These are phyloP conservation scores for Pediacus dermestoides DNA, from an alignment of 2,888 invertebrate genomes.

Conservation along the genomic window DNA sequence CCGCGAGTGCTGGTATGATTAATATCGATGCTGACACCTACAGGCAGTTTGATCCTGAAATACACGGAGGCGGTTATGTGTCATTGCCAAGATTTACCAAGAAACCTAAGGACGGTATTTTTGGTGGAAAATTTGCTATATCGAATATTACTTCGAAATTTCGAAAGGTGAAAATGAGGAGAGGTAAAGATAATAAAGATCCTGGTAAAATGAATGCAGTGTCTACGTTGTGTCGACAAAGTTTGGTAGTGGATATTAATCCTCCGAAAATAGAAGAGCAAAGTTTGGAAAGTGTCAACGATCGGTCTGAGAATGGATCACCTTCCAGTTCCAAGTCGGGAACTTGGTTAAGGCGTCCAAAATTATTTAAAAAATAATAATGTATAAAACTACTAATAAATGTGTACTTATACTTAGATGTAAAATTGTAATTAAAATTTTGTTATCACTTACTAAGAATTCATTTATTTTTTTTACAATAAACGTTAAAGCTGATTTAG, in stretches of 20 bases:
- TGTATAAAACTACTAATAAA: too few relatives aligned
- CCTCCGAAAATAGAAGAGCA: conserved; percentile 1
- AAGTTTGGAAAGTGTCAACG: too few relatives aligned
- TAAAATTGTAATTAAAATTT: too few relatives aligned
- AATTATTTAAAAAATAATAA: too few relatives aligned
- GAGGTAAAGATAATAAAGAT: conserved; percentile 28
- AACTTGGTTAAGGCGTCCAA: too few relatives aligned
- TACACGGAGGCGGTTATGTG: conserved; percentile 52
- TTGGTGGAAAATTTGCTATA: conserved; percentile 50
- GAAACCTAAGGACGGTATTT: conserved; percentile 41
- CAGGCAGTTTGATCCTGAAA: conserved; percentile 53
- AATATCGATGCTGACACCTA: conserved; percentile 62
- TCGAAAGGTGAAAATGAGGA: conserved; percentile 55
- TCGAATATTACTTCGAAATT: conserved; percentile 60
- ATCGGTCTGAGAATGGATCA: too few relatives aligned
- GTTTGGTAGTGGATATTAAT: conserved; percentile 62
- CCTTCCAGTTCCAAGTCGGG: too few relatives aligned
- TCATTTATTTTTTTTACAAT: too few relatives aligned
- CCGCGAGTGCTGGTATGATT: conserved; percentile 76
- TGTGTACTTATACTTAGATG: too few relatives aligned
- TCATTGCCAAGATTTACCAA: conserved; percentile 51
- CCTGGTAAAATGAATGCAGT: conserved; percentile 57
- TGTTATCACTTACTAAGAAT: too few relatives aligned
- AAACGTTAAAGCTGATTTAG: too few relatives aligned
- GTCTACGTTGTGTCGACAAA: conserved; percentile 70